Evolutionary conservation across 2,113 vertebrate genomes (phyloP), one percentile per base, ranked within the genome.

Genomic region (Scopus umbretta): DNA sequence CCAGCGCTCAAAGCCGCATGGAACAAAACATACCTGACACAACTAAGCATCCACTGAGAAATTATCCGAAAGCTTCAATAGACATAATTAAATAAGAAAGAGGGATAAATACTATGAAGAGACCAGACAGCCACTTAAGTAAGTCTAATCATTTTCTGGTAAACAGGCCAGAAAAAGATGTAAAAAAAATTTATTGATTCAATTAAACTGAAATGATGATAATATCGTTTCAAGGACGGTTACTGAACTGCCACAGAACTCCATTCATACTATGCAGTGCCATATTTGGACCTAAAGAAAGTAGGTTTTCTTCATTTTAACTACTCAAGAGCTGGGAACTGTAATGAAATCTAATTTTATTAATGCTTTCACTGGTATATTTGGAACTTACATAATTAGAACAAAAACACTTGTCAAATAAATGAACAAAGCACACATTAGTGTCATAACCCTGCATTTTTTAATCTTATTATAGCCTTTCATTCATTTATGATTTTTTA

Each of bases 311-410:
- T 62, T 88, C 58, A 73, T 50, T 76, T 88, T 55, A 89, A 42
- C 29, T 91, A 63, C 66, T 76, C 81, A 85, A 27, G 52, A 96
- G 26, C 58, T 96, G 43, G 65, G 38, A 93, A 90, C 13, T 29
- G 22, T 78, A 92, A 92, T 71, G 82, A 94, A 95, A 86, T 47
- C 81, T 90, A 66, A 91, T 88, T 87, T 92, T 73, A 80, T n/a
- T 91, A 89, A 91, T 73, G 80, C 86, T 91, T 90, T 90, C 75
- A 47, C 50, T 58, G 81, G 58, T 94, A 94, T 92, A 97, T 94
- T 95, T 94, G 86, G 92, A 95, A 91, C 78, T 91, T 90, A 91
- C 67, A 85, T 92, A 95, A 95, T 96, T 94, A 91, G 93, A 94
- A 91, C 45, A 88, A 97, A 95, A 95, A 1, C 42, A 70, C 96